A percentile compares a stretch with the other conserved stretches of the same genome.
phyloP scores from a whole-genome alignment of 92 coral and sea anemone species.

The Virgularia gustaviana region DNA sequence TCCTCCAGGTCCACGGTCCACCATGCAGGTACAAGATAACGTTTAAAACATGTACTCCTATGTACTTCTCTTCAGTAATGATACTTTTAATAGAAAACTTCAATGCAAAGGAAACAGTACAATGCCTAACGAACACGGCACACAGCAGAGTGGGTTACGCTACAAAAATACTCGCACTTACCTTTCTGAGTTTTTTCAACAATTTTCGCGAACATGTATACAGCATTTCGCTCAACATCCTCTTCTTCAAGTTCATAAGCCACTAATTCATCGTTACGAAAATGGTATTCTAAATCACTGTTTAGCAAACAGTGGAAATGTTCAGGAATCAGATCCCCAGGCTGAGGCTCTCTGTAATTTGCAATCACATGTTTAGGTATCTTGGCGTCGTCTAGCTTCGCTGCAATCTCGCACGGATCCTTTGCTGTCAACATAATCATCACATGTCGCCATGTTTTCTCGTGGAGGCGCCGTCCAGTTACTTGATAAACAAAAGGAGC shows the following conservation, averaged over 20 bases:
- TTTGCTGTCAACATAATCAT: conserved; percentile 5
- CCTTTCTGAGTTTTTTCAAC: conserved; percentile 52
- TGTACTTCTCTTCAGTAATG: too few species aligned
- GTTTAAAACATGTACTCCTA: too few species aligned
- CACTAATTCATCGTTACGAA: conserved; percentile 28
- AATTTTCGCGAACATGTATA: conserved; percentile 64
- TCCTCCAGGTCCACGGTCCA: neutral
- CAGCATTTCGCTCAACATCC: conserved; percentile 4
- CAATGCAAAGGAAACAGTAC: too few species aligned
- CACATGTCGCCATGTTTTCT: conserved; percentile 11
- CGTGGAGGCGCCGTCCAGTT: conserved; percentile 4
- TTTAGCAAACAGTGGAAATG: conserved; percentile 5
- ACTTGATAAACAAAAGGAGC: conserved; percentile 3
- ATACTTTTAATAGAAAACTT: too few species aligned
- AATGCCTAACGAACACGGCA: too few species aligned
- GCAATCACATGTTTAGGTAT: neutral
- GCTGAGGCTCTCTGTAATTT: conserved; percentile 44
- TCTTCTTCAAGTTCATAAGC: conserved; percentile 25
- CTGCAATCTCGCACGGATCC: conserved; percentile 11
- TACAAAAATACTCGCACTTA: too few species aligned
- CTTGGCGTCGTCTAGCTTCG: conserved; percentile 9
- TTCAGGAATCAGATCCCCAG: conserved; percentile 26
- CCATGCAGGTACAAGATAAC: conserved; percentile 10
- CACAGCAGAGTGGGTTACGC: too few species aligned
- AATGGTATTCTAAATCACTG: conserved; percentile 10